Percentiles rank a stretch among this genome's conserved stretches.
Evolutionary conservation across 1,140 invertebrate genomes (phyloP).

Genomic region (Manduca sexta): DNA sequence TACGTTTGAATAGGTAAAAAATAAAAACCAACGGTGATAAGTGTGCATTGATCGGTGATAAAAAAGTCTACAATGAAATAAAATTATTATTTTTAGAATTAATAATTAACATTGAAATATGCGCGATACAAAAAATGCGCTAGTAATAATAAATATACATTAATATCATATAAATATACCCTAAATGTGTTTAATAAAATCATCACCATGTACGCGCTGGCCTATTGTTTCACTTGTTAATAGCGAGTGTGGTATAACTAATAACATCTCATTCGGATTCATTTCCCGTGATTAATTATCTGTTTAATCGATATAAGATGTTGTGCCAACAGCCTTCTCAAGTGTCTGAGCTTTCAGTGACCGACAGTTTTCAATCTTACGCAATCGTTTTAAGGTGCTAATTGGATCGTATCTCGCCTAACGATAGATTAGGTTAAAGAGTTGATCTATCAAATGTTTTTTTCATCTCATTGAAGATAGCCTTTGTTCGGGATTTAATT

Average conservation of each 20-base stretch:
- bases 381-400: conserved; percentile 12
- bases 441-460: conserved; percentile 68
- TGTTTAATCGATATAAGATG: conserved; percentile 73
- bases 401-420: conserved; percentile 13
- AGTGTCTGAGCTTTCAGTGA: conserved; percentile 22
- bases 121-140: too few species aligned
- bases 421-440: conserved; percentile 66
- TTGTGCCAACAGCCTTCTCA: conserved; percentile 68
- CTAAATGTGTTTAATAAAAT: neutral
- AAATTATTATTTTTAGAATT: too few species aligned
- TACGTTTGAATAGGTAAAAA: too few species aligned
- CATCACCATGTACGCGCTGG: conserved; percentile 38
- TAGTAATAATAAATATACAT: too few species aligned
- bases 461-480: conserved; percentile 66
- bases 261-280: conserved; percentile 73
- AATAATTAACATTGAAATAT: too few species aligned
- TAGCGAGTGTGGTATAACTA: conserved; percentile 70
- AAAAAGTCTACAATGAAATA: too few species aligned
- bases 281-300: conserved; percentile 73
- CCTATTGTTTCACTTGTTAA: conserved; percentile 71
- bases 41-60: too few species aligned
- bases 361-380: conserved; percentile 23
- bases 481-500: conserved; percentile 70
- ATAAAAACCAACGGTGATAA: too few species aligned
- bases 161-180: too few species aligned